These are phyloP conservation scores for Anguilla marmorata DNA, from an alignment of 2,797 vertebrate genomes.

Conservation along the genomic window DNA sequence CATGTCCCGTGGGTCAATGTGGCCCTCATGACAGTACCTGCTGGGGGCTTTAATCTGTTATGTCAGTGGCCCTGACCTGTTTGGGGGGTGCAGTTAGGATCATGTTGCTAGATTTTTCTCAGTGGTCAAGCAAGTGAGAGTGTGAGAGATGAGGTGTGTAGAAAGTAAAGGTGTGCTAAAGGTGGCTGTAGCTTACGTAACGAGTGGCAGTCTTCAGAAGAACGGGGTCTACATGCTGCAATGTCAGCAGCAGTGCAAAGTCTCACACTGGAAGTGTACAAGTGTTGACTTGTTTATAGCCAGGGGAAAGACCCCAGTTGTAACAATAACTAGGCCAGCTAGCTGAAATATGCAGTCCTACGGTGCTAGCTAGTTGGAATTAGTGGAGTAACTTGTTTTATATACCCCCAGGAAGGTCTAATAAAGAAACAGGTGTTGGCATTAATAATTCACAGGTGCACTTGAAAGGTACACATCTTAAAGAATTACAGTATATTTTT, in stretches of 20 bases:
- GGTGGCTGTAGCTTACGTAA: slow-evolving; percentile 38
- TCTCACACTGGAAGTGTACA: background rate
- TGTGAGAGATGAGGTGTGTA: background rate
- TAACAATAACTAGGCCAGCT: background rate
- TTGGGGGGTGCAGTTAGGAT: background rate
- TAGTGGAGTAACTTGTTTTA: background rate
- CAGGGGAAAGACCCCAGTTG: background rate
- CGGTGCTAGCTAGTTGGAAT: background rate
- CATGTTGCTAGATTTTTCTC: background rate
- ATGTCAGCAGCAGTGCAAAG: background rate
- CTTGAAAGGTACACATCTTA: background rate
- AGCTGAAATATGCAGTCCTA: background rate
- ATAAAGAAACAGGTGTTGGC: background rate
- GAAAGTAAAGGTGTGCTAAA: slow-evolving; percentile 31
- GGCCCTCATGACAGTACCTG: background rate
- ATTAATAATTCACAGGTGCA: background rate
- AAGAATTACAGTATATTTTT: background rate
- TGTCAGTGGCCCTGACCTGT: background rate
- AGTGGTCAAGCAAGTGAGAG: background rate
- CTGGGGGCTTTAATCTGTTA: background rate
- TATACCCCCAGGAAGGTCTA: background rate
- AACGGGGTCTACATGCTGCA: slow-evolving; percentile 31
- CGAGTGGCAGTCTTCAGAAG: slow-evolving; percentile 3
- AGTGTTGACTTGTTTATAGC: background rate
- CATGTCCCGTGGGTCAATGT: background rate